Evolutionary conservation across 2,113 vertebrate species (phyloP).

Genomic region (Columba livia): DNA sequence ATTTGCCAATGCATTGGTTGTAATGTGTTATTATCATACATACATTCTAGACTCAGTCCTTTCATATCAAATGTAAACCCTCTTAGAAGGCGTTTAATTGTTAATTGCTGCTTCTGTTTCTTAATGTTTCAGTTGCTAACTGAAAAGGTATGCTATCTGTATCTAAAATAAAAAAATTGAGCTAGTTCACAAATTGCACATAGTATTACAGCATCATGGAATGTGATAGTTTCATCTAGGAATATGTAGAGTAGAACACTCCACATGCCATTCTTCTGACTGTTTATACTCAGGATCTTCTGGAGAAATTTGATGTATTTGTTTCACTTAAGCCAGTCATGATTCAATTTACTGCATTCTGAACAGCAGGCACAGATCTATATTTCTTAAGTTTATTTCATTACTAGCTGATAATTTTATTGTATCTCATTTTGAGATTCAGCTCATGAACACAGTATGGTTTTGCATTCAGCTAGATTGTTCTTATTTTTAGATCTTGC

Average conservation of each 20-base stretch:
- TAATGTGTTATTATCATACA: not conserved
- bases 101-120: not conserved
- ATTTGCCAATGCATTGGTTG: not conserved
- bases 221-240: not conserved
- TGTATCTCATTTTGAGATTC: slow-evolving; percentile 66
- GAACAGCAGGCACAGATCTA: slow-evolving; percentile 49
- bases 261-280: slow-evolving; percentile 3
- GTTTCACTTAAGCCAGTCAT: slow-evolving; percentile 48
- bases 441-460: slow-evolving; percentile 45
- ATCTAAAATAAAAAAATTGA: not conserved
- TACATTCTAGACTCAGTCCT: not conserved
- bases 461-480: slow-evolving; percentile 27
- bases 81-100: not conserved
- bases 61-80: not conserved
- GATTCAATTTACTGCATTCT: slow-evolving; percentile 68
- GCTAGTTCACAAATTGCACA: not conserved
- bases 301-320: slow-evolving; percentile 37
- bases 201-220: not conserved
- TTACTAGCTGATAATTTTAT: slow-evolving; percentile 73
- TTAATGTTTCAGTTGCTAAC: not conserved
- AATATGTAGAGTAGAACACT: not conserved
- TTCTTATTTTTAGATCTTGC: slow-evolving; percentile 42
- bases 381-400: slow-evolving; percentile 69
- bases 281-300: slow-evolving; percentile 25
- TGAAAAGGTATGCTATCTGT: not conserved